Percentiles rank a stretch among this genome's conserved stretches.
Evolutionary conservation across 92 coral and sea anemone genomes (phyloP).

Genomic region (Palythoa heliodiscus): DNA sequence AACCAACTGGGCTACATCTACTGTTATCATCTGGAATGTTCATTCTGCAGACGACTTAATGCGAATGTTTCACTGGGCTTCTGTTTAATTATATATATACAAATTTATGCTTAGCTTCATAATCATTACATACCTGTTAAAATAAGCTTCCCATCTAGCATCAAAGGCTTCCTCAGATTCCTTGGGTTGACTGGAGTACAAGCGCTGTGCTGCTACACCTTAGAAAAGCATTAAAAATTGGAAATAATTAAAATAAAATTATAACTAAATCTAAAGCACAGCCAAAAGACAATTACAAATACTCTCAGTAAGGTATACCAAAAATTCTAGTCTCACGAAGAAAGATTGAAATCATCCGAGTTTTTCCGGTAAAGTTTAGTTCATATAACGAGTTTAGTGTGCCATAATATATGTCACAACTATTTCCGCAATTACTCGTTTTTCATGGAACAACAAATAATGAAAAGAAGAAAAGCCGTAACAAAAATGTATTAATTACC

Average conservation of each 20-base stretch:
- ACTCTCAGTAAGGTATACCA: too few relatives aligned
- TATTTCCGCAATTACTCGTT: not conserved
- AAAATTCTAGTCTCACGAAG: too few relatives aligned
- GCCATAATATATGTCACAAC: not conserved
- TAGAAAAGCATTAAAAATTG: not conserved
- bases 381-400: not conserved
- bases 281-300: too few relatives aligned
- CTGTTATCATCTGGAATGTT: too few relatives aligned
- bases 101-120: too few relatives aligned
- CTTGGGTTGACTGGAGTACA: constrained; percentile 81
- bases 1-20: too few relatives aligned
- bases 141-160: constrained; percentile 94
- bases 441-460: not conserved
- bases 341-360: not conserved
- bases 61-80: too few relatives aligned
- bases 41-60: too few relatives aligned
- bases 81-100: not conserved
- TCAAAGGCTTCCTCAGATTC: constrained; percentile 98
- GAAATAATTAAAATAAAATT: too few relatives aligned
- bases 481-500: constrained; percentile 49
- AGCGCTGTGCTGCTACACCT: constrained; percentile 72
- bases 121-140: constrained; percentile 63
- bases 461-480: not conserved
- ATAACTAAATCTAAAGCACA: too few relatives aligned
- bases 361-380: not conserved